Evolutionary conservation across 2,797 vertebrate genomes (phyloP).

Genomic region (Argentina silus): DNA sequence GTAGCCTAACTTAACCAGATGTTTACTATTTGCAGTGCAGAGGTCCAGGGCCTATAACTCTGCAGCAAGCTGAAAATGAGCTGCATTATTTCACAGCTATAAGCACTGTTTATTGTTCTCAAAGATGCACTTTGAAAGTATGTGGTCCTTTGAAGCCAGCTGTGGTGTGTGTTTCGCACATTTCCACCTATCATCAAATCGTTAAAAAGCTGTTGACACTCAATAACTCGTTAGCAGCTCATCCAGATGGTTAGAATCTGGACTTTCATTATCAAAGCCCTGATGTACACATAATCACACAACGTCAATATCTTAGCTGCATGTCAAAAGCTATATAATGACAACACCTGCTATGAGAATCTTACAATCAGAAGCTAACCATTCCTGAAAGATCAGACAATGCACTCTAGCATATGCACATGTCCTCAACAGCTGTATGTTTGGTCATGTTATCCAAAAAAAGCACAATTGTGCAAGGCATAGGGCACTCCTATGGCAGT

Average conservation of each 20-base stretch:
- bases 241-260: slow-evolving; percentile 34
- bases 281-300: slow-evolving; percentile 24
- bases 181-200: slow-evolving; percentile 52
- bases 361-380: neutral
- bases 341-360: slow-evolving; percentile 17
- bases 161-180: slow-evolving; percentile 44
- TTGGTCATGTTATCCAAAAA: neutral
- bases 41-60: slow-evolving; percentile 23
- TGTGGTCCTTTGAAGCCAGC: slow-evolving; percentile 42
- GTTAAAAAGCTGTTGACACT: slow-evolving; percentile 51
- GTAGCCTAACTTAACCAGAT: slow-evolving; percentile 51
- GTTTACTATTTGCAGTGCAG: slow-evolving; percentile 66
- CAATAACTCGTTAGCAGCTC: slow-evolving; percentile 43
- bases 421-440: neutral
- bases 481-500: neutral
- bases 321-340: slow-evolving; percentile 17
- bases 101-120: slow-evolving; percentile 42
- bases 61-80: slow-evolving; percentile 21
- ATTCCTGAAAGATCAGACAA: neutral
- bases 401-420: neutral
- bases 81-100: slow-evolving; percentile 35
- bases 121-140: slow-evolving; percentile 34
- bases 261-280: slow-evolving; percentile 19
- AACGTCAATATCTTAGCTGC: slow-evolving; percentile 21
- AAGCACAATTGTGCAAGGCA: neutral